A percentile compares a stretch with the other conserved stretches of the same genome.
These are phyloP conservation scores for Leptinotarsa tumamoca DNA, from an alignment of 2,888 invertebrate species.

Conservation along the genomic window DNA sequence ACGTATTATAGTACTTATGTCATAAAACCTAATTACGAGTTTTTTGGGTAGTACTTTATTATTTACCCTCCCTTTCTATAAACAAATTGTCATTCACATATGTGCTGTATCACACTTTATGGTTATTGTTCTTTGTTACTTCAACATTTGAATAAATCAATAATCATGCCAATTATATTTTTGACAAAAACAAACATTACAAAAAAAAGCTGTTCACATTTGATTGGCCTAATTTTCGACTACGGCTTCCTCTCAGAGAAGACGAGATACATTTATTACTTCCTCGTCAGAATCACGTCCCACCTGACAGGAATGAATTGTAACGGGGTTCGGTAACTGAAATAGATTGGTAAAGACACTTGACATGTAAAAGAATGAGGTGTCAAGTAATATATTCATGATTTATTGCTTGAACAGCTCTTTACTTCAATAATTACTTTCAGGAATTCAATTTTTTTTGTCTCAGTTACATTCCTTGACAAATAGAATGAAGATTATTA, in stretches of 20 bases:
- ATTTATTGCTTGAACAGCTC: not conserved
- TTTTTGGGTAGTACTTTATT: too few species aligned
- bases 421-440: not conserved
- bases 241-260: not conserved
- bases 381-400: slow-evolving; percentile 4
- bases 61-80: too few species aligned
- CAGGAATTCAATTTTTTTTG: not conserved
- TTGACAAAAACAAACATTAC: not conserved
- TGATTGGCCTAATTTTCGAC: not conserved
- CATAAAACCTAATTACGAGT: too few species aligned
- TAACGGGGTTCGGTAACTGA: not conserved
- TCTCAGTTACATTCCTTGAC: too few species aligned
- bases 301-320: slow-evolving; percentile 7
- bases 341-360: slow-evolving; percentile 11
- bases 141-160: too few species aligned
- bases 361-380: not conserved
- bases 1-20: too few species aligned
- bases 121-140: too few species aligned
- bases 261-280: slow-evolving; percentile 9
- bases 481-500: too few species aligned
- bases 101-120: too few species aligned
- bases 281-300: slow-evolving; percentile 1
- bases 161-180: too few species aligned
- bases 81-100: too few species aligned
- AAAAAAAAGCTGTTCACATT: not conserved